Evolutionary conservation across 2,888 invertebrate genomes (phyloP), one percentile per base, ranked within the genome.

Genomic region (Noctua janthe): DNA sequence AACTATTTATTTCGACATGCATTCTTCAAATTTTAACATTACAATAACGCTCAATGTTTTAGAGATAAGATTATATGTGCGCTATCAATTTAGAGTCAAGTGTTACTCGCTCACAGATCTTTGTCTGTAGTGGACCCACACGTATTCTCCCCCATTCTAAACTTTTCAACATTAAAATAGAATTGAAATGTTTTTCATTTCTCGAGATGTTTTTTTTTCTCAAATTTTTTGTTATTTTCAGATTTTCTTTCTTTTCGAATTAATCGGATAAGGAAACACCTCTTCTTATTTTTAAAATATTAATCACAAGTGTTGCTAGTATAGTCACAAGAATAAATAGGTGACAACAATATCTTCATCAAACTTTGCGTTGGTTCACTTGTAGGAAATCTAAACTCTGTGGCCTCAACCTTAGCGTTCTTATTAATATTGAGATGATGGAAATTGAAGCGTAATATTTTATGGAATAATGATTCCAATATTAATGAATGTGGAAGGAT

Each of bases 371-470:
- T 20, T 39, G 29, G 62, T 39, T 66, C 8, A 69, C 47, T 47
- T 15, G n/a, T 15, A 69, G 1, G n/a, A 15, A 47, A 4, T 17
- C 15, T 47, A 3, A 69, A 6, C 8, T 8, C 29, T 74, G 23
- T 74, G 49, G 7, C 49, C 70, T 69, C 49, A 17, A 69, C 35
- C 35, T 74, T 62, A 47, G 43, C 13, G 49, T 80, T 11, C 49
- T 56, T 73, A 70, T 82, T 80, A 80, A 70, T 82, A 80, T 73
- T 82, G 64, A 73, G 15, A 56, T 20, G 10, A 20, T 70, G 69
- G n/a, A 43, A n/a, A 67, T 84, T 71, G 35, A 51, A 81, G 71
- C 1, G 20, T 6, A 10, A 56, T 47, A 54, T 29, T 35, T 35
- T 13, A 56, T 29, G 17, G 35, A 47, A 54, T 74, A 54, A 64